These are phyloP conservation scores for Laticauda colubrina DNA, from an alignment of 2,113 vertebrate genomes.

Conservation along the genomic window DNA sequence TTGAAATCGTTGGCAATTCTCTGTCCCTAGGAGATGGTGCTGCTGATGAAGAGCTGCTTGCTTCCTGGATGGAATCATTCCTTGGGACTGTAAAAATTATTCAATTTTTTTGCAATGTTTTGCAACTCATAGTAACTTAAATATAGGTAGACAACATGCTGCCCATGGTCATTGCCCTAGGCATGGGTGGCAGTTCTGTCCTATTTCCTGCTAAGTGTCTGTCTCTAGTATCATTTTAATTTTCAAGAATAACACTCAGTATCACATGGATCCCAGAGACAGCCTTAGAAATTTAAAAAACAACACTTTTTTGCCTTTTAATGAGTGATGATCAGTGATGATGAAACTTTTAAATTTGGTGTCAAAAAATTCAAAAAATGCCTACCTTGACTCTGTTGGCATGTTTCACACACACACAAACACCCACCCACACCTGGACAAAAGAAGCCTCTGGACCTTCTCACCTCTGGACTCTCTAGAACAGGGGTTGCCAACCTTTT, in stretches of 20 bases:
- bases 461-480: too few relatives aligned
- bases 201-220: not conserved
- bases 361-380: too few relatives aligned
- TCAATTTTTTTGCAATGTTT: not conserved
- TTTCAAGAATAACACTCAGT: not conserved
- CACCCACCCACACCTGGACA: too few relatives aligned
- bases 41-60: not conserved
- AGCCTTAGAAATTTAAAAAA: not conserved
- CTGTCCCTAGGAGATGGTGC: not conserved
- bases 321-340: not conserved
- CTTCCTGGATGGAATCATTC: not conserved
- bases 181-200: not conserved
- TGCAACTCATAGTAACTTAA: not conserved
- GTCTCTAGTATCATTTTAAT: not conserved
- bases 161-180: not conserved
- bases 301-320: not conserved
- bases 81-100: not conserved
- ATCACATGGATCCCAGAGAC: not conserved
- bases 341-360: too few relatives aligned
- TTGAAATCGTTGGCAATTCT: slow-evolving; percentile 3
- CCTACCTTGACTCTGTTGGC: too few relatives aligned
- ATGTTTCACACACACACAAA: too few relatives aligned
- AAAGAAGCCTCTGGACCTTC: too few relatives aligned
- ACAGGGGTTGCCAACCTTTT: too few relatives aligned
- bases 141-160: not conserved